Base-by-base conservation (phyloP, 2,113 vertebrate species). In the Gymnogyps californianus region DNA sequence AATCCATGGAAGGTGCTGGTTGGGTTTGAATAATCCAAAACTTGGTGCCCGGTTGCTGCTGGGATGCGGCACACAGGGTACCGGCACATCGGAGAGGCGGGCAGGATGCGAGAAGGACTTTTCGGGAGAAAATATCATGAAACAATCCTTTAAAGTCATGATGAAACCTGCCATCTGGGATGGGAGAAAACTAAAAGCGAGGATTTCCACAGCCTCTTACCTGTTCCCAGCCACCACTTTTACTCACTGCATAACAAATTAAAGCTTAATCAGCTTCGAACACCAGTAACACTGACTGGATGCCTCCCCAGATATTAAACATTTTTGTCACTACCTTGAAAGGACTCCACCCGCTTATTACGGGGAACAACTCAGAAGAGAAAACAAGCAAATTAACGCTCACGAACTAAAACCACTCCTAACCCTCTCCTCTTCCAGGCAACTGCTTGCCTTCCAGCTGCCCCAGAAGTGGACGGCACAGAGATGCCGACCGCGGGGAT, bases 281-380 rank as follows among this genome's bases (percentile, higher is more conserved):
- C 54, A 69, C 66, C 81, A 67, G 49, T 26, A 69, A 70, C 32
- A 40, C 49, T 36, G 64, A 36, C 59, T 52, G 77, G 89, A 93
- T 75, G 66, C 31, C 40, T 88, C 78, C 58, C 51, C 24, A 54
- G 74, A 51, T 83, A 94, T 58, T 29, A 89, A 93, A 81, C 3
- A 1, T 12, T 65, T 62, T 64, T 54, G 83, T 79, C 44, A 26
- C 81, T 67, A 69, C 54, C 34, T 80, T 83, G 66, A 89, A 95
- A 93, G n/a, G 54, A 93, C 85, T 57, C 65, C 74, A 90, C 49
- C 54, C 89, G 57, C 72, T 96, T 90, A 86, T 92, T 90, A 86
- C 93, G 32, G 32, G 34, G 58, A 69, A 87, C 13, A n/a, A 83
- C 70, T 85, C 28, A 58, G 67, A 89, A 78, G 32, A 67, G 36